Base-by-base conservation (phyloP, 2,113 vertebrate species). In the Micromys minutus region DNA sequence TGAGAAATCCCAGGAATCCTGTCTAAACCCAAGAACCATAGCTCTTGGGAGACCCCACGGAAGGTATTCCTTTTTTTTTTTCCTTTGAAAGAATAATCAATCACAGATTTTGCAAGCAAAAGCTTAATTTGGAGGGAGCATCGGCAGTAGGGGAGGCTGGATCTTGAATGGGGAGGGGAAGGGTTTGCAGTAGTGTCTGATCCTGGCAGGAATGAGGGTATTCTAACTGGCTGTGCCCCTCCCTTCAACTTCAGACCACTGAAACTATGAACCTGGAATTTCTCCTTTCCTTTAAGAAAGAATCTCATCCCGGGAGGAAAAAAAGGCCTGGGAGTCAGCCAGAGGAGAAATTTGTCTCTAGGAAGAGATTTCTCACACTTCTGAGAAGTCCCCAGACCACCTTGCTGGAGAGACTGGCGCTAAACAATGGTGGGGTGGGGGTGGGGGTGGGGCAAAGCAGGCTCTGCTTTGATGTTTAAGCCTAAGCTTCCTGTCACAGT, bases 1-100 rank as follows among this genome's bases (percentile, higher is more conserved):
- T 0, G 3, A 75, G 67, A 45, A 61, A 21, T 26, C 0, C 39
- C 52, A 39, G 75, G 22, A 50, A 17, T 4, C 8, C 5, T n/a
- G 19, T 16, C 77, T 19, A 57, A 24, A 69, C 9, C 19, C 31
- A 50, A 67, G 74, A 75, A 34, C 36, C 24, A 26, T 10, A 4
- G 1, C 29, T 63, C 34, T 39, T 34, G 5, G 16, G 69, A 63
- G 42, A 69, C 2, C 15, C 29, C 11, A 13, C 0, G 5, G 8
- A 12, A 52, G 39, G 10, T 19, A 15, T 0, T 47, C 0, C 29
- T 21, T 81, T 1, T 4, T 31, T 5, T 26, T 13, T 67, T 1
- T n/a, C n/a, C 3, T 36, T 34, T 26, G 34, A 5, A 10, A 39
- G 47, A 61, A 72, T 42, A 83, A 42, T 4, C 13, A 63, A 76